phyloP scores from a whole-genome alignment of 2,797 vertebrate genomes.

The Epinephelus awoara region DNA sequence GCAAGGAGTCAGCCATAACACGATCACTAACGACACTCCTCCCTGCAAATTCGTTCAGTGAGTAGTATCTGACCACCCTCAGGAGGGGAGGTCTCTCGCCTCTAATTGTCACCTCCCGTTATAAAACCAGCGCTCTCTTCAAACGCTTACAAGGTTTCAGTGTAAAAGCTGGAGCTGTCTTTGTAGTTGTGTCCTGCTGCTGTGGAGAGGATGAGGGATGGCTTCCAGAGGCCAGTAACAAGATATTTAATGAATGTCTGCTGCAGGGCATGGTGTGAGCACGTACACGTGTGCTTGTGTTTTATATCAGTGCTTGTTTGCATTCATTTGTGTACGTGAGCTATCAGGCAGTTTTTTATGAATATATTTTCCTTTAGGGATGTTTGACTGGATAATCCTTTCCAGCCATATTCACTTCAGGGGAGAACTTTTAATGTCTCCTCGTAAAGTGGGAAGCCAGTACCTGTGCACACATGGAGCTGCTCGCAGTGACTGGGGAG shows the following conservation, averaged over 20 bases:
- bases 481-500: constrained; percentile 38
- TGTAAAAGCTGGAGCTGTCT: constrained; percentile 56
- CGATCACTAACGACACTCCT: constrained; percentile 28
- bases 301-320: constrained; percentile 34
- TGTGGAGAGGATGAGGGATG: constrained; percentile 53
- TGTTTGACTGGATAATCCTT: constrained; percentile 58
- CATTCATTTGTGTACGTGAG: constrained; percentile 1
- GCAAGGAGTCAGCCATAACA: too few species aligned
- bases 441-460: constrained; percentile 69
- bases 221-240: constrained; percentile 66
- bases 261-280: constrained; percentile 45
- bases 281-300: constrained; percentile 31
- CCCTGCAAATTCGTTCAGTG: constrained; percentile 9
- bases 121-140: constrained; percentile 64
- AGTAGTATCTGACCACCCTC: constrained; percentile 39
- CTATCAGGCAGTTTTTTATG: constrained; percentile 5
- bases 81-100: constrained; percentile 19
- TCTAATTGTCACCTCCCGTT: constrained; percentile 31
- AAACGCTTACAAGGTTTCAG: constrained; percentile 58
- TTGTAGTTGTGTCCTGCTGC: constrained; percentile 74
- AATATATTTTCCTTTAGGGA: constrained; percentile 38
- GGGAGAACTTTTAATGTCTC: constrained; percentile 62
- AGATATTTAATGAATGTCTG: constrained; percentile 68
- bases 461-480: constrained; percentile 76
- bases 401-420: constrained; percentile 55